phyloP scores from a whole-genome alignment of 2,888 invertebrate species.

The Lasioglossum calceatum region DNA sequence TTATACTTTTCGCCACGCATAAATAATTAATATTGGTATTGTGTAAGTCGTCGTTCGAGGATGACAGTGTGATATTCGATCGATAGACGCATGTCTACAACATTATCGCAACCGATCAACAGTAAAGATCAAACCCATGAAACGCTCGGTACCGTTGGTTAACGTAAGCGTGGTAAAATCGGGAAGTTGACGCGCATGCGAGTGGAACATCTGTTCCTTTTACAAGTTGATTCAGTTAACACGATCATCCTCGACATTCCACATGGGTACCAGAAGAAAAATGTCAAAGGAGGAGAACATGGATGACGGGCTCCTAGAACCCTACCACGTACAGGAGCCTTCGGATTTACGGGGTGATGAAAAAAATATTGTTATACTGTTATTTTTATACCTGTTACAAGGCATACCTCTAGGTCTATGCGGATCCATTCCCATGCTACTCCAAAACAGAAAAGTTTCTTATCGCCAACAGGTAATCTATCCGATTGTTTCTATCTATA shows the following conservation, averaged over 20 bases:
- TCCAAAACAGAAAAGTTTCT: conserved; percentile 96
- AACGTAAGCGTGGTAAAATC: conserved; percentile 29
- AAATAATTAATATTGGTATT: conserved; percentile 53
- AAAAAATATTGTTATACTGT: conserved; percentile 92
- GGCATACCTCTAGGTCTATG: conserved; percentile 98
- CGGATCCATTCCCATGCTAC: conserved; percentile 97
- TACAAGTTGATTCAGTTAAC: background rate
- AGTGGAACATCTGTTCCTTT: conserved; percentile 10
- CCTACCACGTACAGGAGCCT: conserved; percentile 66
- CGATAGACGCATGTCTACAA: background rate
- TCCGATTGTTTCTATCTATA: background rate
- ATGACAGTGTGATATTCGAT: conserved; percentile 30
- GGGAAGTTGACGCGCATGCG: conserved; percentile 3
- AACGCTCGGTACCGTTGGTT: conserved; percentile 16
- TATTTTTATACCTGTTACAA: conserved; percentile 97
- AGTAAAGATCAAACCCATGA: conserved; percentile 5
- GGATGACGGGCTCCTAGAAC: conserved; percentile 58
- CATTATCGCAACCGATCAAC: background rate
- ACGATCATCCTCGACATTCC: conserved; percentile 10
- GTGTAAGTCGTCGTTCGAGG: conserved; percentile 6
- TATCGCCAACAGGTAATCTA: conserved; percentile 94
- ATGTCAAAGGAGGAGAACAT: conserved; percentile 35
- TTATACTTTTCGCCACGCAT: conserved; percentile 16
- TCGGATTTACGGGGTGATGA: conserved; percentile 88
- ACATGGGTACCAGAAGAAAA: conserved; percentile 60